Base-by-base conservation (phyloP, 2,113 vertebrate species). In the Felis catus region DNA sequence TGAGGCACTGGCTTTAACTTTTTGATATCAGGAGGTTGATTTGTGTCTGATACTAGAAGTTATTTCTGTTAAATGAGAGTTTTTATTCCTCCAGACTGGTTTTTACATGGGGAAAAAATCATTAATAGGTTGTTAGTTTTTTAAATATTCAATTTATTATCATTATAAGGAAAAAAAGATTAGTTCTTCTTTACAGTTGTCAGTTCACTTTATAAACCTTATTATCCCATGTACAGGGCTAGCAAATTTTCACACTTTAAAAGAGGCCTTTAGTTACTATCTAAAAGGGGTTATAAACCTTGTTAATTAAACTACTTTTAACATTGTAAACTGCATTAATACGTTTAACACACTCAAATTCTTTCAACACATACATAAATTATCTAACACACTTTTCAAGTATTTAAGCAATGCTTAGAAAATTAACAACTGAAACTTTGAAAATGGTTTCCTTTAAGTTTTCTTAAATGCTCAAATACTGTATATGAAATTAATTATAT, bases 291-390 rank as follows among this genome's bases (percentile, higher is more conserved):
- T 88, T 76, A 93, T 61, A 93, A 95, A 80, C 70, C 9, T 81
- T 89, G 15, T 92, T 96, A 97, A 94, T 82, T 89, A 95, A 96
- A 89, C n/a, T 97, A 31, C 4, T 93, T 93, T 93, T 94, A 94
- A 86, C 13, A 94, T 94, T 94, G 65, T 87, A 65, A 98, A 41
- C 51, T 94, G 9, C n/a, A 71, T 70, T 91, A 70, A 79, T 85
- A 87, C 5, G 27, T 89, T 93, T 79, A 95, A 85, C 36, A 82
- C 63, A 41, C n/a, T 90, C 27, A 63, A 39, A 66, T 95, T 82
- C 31, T 94, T 95, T 82, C 82, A 76, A 48, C 31, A 33, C 21
- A 65, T 23, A 86, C 4, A 41, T 94, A 83, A 73, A 63, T 96
- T 74, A 93, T 48, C 71, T 88, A 83, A 89, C 7, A 83, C 81